Base-by-base conservation (phyloP, 1,140 invertebrate genomes). In the Drosophila guanche region DNA sequence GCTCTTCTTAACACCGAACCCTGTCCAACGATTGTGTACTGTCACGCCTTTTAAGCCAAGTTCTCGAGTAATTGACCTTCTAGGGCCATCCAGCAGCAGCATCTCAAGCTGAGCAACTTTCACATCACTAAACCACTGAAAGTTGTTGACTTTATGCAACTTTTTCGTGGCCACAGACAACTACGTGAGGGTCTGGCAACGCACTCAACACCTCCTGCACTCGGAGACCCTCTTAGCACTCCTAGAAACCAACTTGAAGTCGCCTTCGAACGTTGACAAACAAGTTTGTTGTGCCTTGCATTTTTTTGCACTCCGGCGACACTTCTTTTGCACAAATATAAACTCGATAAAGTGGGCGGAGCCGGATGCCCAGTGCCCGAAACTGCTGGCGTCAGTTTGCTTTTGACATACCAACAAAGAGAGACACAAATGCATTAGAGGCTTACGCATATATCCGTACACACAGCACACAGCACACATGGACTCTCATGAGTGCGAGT, bases 61-160 rank as follows among this genome's bases (percentile, higher is more conserved):
- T 74, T 78, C 62, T 65, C 63, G 65, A 75, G 74, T 79, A 84
- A 83, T 83, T 84, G 79, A 83, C 79, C 79, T 84, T 74, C 75
- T 51, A 62, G 63, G 22, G 48, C 27, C 48, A 70, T 58, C 59
- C 48, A 70, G 0, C 14, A 0, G 59, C 5, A 40, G 5, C 45
- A 66, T 66, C 66, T 43, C 29, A 57, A 61, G 72, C 79, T 86
- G 88, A 86, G 79, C 78, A 83, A 85, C 81, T 85, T 86, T 86
- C 83, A 86, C 81, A 85, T 75, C 78, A 78, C 83, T 81, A 85
- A 85, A 86, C 83, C 83, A 86, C 83, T 81, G 83, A 83, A 86
- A 86, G 83, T 86, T 86, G 83, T 86, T 86, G 83, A 85, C 83
- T 85, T 86, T 85, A 85, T 85, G 81, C 81, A 85, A 85, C 81